These are phyloP conservation scores for Syngnathus acus DNA, from an alignment of 2,797 vertebrate species.

Conservation along the genomic window DNA sequence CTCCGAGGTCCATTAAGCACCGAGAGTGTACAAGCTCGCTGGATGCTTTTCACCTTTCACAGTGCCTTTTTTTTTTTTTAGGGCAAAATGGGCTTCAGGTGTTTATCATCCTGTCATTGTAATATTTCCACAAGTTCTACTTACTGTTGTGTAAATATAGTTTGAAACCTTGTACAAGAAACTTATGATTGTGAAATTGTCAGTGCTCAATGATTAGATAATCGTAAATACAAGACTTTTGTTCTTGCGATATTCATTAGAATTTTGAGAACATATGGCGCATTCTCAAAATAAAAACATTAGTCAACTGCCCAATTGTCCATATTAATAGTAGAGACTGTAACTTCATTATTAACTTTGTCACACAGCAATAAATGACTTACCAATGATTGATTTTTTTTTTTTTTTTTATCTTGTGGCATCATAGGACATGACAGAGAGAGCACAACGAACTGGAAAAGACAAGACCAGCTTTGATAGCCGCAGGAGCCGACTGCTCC, in stretches of 20 bases:
- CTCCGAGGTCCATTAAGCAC: slow-evolving; percentile 1
- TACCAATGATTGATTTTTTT: no score
- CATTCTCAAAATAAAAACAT: no score
- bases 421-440: background rate
- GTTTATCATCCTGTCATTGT: slow-evolving; percentile 5
- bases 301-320: no score
- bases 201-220: background rate
- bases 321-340: no score
- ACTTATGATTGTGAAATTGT: background rate
- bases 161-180: background rate
- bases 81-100: background rate
- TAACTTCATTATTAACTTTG: no score
- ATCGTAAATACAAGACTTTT: background rate
- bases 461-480: slow-evolving; percentile 25
- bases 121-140: background rate
- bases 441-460: background rate
- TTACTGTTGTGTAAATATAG: background rate
- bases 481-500: slow-evolving; percentile 48
- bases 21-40: background rate
- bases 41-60: background rate
- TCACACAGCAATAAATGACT: no score
- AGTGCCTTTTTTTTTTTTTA: background rate
- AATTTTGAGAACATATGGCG: background rate
- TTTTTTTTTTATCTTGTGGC: background rate
- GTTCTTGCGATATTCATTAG: background rate